Percentiles rank a stretch among this genome's conserved stretches.
Conservation (phyloP, 2,113 vertebrate species). For the Halichoerus grypus region DNA sequence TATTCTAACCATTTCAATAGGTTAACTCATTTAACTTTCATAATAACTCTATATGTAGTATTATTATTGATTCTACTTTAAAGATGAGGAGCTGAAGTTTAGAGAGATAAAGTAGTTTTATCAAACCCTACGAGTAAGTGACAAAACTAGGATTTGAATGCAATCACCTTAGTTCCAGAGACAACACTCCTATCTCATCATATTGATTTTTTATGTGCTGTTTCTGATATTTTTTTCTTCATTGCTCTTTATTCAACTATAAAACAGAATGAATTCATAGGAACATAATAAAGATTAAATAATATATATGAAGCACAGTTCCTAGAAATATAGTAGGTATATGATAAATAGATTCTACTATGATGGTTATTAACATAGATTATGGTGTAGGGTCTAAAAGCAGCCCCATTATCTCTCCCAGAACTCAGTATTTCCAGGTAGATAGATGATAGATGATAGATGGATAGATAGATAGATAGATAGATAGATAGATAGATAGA, state of each 20-base stretch:
- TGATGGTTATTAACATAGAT: conserved; percentile 3
- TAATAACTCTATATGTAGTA: neutral
- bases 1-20: conserved; percentile 24
- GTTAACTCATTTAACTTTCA: neutral
- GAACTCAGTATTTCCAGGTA: neutral
- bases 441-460: neutral
- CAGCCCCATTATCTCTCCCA: neutral
- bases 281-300: neutral
- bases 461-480: neutral
- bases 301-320: neutral
- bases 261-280: neutral
- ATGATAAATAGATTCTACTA: neutral
- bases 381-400: neutral
- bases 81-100: neutral
- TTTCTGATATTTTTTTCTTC: neutral
- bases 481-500: neutral
- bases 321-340: neutral
- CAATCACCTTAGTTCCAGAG: neutral
- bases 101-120: neutral
- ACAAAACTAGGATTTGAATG: neutral
- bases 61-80: neutral
- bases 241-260: neutral
- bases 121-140: neutral
- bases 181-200: neutral
- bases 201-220: neutral